Evolutionary conservation across 1,140 invertebrate species (phyloP), one percentile per base, ranked within the genome.

Genomic region (Drosophila murphyi): DNA sequence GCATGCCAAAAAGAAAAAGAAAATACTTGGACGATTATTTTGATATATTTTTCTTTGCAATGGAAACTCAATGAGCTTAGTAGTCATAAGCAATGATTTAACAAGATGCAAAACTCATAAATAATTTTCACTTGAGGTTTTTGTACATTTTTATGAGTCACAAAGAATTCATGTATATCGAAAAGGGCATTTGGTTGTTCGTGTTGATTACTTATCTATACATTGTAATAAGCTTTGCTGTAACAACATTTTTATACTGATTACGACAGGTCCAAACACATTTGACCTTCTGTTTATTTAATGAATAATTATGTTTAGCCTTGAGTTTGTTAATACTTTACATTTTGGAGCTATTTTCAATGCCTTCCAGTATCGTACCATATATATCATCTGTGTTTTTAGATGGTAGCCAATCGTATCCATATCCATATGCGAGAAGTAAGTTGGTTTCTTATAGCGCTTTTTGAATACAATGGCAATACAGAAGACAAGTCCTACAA

Each of bases 321-420:
- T 20, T 20, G 20, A 20, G 20, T 20, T 20, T 20, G 1, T 20
- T 20, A 20, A 43, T 37, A 29, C 1, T 8, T 34, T 47, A 5
- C 6, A 10, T 28, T n/a, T 57, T 57, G 32, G 31, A n/a, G 12
- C 8, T 8, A 34, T 72, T 72, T 0, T 51, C 6, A 8, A 72
- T 60, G n/a, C 70, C 63, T 3, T 47, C 63, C 31, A 54, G 4
- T 0, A 3, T n/a, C 3, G 54, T 67, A 7, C 45, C 28, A 34
- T 5, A 39, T 7, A 0, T 0, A 2, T n/a, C 1, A 35, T 39
- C 10, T 5, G 52, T 35, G 20, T n/a, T n/a, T 1, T 54, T 37
- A 54, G 2, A 28, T 48, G 41, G 0, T 43, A 0, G 6, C 2
- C 34, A 12, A 2, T 5, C 0, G 2, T 2, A 35, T 67, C 12